A percentile compares a stretch with the other conserved stretches of the same genome.
Conservation (phyloP, 2,888 invertebrate genomes). For the Epinotia brunnichana region DNA sequence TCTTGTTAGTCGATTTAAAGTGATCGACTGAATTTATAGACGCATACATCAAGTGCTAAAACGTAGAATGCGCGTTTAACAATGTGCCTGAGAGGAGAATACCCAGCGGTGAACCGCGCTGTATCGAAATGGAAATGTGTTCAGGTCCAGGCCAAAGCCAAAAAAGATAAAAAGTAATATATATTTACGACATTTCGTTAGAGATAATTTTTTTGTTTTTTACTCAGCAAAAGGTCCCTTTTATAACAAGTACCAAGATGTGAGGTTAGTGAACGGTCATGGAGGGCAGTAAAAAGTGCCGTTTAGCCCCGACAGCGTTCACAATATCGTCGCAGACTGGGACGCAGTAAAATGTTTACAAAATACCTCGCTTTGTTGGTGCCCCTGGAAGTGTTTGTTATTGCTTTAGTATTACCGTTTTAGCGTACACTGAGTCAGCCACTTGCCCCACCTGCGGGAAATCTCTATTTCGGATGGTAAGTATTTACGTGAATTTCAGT, state of each 20-base stretch:
- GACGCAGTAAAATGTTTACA: conserved; percentile 81
- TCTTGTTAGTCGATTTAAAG: conserved; percentile 38
- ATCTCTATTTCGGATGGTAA: conserved; percentile 32
- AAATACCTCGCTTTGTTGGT: conserved; percentile 75
- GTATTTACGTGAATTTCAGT: conserved; percentile 19
- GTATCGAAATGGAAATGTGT: conserved; percentile 5
- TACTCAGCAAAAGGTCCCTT: conserved; percentile 31
- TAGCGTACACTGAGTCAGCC: conserved; percentile 57
- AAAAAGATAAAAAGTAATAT: conserved; percentile 5
- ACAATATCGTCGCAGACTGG: conserved; percentile 80
- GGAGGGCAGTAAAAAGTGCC: conserved; percentile 77
- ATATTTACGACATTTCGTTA: conserved; percentile 16
- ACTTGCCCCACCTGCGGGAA: conserved; percentile 41
- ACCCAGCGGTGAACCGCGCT: conserved; percentile 1
- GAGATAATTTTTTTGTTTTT: conserved; percentile 13
- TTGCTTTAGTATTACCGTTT: conserved; percentile 75
- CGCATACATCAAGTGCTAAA: conserved; percentile 12
- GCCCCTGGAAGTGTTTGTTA: conserved; percentile 66
- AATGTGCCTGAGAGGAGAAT: conserved; percentile 3
- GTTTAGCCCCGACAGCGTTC: conserved; percentile 75
- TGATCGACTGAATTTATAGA: conserved; percentile 39
- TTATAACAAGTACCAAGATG: conserved; percentile 55
- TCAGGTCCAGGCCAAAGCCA: background rate
- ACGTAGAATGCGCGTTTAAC: conserved; percentile 9
- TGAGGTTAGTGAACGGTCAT: conserved; percentile 65